Evolutionary conservation across 2,888 invertebrate genomes (phyloP), one percentile per base, ranked within the genome.

Genomic region (Drosophila demipolita): DNA sequence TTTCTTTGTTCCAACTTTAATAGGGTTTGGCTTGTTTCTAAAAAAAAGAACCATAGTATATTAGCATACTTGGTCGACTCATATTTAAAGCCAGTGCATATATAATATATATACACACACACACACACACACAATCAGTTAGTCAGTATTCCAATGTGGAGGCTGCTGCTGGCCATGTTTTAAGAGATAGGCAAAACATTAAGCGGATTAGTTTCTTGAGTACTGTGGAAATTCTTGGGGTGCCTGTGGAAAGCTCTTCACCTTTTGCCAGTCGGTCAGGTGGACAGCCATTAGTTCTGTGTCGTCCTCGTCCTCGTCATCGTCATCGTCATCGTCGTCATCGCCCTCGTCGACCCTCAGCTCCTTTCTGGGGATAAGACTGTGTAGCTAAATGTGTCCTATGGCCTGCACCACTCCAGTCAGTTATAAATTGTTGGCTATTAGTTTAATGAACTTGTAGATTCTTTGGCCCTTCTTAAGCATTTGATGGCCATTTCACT

Each of bases 381-480:
- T 40, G n/a, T 20, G 36, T 15, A 20, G 52, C 60, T 42, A 33
- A 36, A 55, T 55, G 50, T 42, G 72, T 40, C 11, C 61, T 69
- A 59, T 53, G 65, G 32, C 52, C 45, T 15, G 48, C 57, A 29
- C 54, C 66, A 55, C 64, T 66, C 50, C 49, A 45, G 69, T 70
- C 67, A 75, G 90, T 77, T 85, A 85, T 85, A 85, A 89, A 85
- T 89, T 89, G 85, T 87, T 85, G 86, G 90, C 85, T 89, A 89
- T 85, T 85, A 89, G 90, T 85, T 85, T 87, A 85, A 89, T 87
- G 90, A 85, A 85, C 85, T 88, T 89, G 86, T 70, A 77, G 83
- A 73, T 75, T 71, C 74, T 72, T 79, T 76, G 76, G 68, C 77
- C 55, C 58, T 45, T 53, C 58, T 61, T 73, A 66, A 78, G 83